These are phyloP conservation scores for Eudasyphora cyanicolor DNA, from an alignment of 2,888 invertebrate genomes.

Conservation along the genomic window DNA sequence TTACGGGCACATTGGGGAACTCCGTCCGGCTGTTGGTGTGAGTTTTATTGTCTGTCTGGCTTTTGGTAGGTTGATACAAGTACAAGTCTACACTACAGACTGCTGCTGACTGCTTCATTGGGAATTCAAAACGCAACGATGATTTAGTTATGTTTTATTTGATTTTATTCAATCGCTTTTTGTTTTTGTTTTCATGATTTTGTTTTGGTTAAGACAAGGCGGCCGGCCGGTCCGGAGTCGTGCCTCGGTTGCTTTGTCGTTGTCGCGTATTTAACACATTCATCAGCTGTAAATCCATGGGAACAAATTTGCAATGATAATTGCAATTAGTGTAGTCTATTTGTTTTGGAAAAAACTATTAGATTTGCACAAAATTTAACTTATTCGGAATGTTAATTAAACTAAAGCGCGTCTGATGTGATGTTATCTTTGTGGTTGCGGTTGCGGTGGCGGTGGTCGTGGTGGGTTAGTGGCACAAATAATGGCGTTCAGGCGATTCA, in stretches of 20 bases:
- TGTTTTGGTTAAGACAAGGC: too few species aligned
- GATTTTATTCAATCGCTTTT: background rate
- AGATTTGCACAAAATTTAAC: slow-evolving; percentile 16
- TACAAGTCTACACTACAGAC: too few species aligned
- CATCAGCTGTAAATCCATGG: slow-evolving; percentile 39
- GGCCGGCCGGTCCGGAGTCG: too few species aligned
- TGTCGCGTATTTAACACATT: slow-evolving; percentile 44
- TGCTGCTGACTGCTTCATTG: too few species aligned
- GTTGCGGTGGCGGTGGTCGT: too few species aligned
- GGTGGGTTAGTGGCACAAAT: too few species aligned
- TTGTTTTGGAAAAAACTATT: slow-evolving; percentile 11
- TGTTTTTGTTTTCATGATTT: background rate
- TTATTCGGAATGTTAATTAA: slow-evolving; percentile 41
- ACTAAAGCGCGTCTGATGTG: too few species aligned
- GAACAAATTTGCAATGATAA: slow-evolving; percentile 35
- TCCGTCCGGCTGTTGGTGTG: background rate
- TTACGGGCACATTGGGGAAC: background rate
- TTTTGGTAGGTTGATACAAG: background rate
- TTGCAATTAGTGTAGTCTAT: slow-evolving; percentile 28
- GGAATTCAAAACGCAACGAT: background rate
- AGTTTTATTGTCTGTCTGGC: background rate
- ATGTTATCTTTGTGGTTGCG: too few species aligned
- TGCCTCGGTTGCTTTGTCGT: slow-evolving; percentile 4
- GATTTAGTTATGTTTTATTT: background rate
- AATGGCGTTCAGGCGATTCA: too few species aligned